These are phyloP conservation scores for Apodemia hepburni DNA, from an alignment of 2,888 invertebrate species.

Conservation along the genomic window DNA sequence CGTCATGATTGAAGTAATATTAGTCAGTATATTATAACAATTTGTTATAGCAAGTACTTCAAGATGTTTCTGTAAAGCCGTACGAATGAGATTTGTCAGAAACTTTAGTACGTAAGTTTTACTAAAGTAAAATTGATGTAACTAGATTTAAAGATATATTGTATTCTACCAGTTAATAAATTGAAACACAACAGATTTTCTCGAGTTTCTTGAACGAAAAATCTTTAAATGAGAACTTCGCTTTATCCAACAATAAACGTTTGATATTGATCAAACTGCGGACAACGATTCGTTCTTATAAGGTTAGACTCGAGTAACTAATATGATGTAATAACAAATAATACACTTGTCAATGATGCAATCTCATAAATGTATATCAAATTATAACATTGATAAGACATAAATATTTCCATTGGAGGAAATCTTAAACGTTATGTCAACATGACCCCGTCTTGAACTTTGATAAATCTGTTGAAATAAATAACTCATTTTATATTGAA, in stretches of 20 bases:
- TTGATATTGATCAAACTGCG: conserved; percentile 2
- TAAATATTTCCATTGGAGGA: conserved; percentile 49
- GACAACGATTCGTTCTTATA: not conserved
- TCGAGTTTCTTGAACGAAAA: too few relatives aligned
- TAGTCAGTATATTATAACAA: too few relatives aligned
- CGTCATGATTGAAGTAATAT: too few relatives aligned
- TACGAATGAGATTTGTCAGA: too few relatives aligned
- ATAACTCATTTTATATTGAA: conserved; percentile 51
- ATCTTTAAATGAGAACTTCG: too few relatives aligned
- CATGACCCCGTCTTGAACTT: conserved; percentile 62
- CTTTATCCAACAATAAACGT: not conserved
- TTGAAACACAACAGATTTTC: too few relatives aligned
- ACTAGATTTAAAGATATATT: too few relatives aligned
- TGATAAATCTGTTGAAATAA: conserved; percentile 58
- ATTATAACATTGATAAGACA: conserved; percentile 39
- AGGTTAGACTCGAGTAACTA: not conserved
- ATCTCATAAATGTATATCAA: conserved; percentile 31
- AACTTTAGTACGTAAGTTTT: too few relatives aligned
- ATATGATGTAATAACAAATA: conserved; percentile 1
- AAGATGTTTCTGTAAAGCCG: too few relatives aligned
- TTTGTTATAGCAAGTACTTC: too few relatives aligned
- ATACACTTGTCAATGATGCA: conserved; percentile 31
- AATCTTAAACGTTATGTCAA: conserved; percentile 40
- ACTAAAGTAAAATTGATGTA: too few relatives aligned
- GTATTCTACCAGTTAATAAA: too few relatives aligned